Evolutionary conservation across 2,888 invertebrate genomes (phyloP).

Genomic region (Caenorhabditis macrosperma): DNA sequence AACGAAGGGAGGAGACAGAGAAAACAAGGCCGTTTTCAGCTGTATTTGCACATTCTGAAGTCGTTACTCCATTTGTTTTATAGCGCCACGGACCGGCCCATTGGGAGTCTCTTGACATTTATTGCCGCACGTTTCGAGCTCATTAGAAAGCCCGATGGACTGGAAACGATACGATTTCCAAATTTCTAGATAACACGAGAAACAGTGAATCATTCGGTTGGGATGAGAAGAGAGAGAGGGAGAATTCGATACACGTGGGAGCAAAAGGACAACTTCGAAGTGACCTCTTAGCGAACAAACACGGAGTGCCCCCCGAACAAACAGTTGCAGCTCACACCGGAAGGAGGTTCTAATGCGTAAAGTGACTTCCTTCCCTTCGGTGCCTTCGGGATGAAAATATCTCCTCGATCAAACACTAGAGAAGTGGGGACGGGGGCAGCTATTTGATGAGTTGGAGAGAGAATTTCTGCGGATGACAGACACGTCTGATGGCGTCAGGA

Average conservation of each 20-base stretch:
- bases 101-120: neutral
- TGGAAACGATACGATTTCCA: neutral
- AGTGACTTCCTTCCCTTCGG: conserved; percentile 41
- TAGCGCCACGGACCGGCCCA: neutral
- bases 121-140: neutral
- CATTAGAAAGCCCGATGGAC: neutral
- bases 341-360: conserved; percentile 34
- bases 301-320: conserved; percentile 4
- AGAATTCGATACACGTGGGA: neutral
- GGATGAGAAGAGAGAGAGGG: neutral
- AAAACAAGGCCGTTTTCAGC: neutral
- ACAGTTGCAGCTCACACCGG: neutral
- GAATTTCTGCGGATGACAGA: neutral
- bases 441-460: neutral
- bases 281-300: conserved; percentile 14
- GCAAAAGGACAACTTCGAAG: neutral
- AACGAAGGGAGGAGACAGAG: neutral
- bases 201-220: neutral
- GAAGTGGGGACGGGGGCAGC: neutral
- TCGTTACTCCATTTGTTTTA: neutral
- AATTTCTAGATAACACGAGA: neutral
- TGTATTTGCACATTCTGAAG: neutral
- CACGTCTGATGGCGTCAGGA: too few relatives aligned
- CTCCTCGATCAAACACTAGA: conserved; percentile 29
- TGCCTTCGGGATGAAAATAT: conserved; percentile 14